These are phyloP conservation scores for Condylostylus longicornis DNA, from an alignment of 1,140 invertebrate genomes.

Conservation along the genomic window DNA sequence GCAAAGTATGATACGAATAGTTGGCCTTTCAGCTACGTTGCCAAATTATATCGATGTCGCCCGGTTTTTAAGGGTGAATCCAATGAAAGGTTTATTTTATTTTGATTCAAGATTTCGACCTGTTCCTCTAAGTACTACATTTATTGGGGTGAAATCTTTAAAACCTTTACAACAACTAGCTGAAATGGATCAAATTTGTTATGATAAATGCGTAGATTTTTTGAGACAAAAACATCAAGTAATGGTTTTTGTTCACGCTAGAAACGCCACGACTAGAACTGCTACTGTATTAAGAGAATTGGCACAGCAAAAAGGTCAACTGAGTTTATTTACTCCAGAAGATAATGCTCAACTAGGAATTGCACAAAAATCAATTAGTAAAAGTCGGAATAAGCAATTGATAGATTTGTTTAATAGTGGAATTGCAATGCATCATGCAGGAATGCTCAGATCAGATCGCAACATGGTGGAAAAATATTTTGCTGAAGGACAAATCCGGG, in stretches of 20 bases:
- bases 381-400: slow-evolving; percentile 60
- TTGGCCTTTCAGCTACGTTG: slow-evolving; percentile 94
- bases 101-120: slow-evolving; percentile 94
- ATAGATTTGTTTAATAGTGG: slow-evolving; percentile 72
- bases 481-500: slow-evolving; percentile 74
- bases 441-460: slow-evolving; percentile 37
- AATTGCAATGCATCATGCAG: slow-evolving; percentile 93
- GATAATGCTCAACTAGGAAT: slow-evolving; percentile 41
- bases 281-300: slow-evolving; percentile 65
- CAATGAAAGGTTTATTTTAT: slow-evolving; percentile 83
- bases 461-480: slow-evolving; percentile 82
- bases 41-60: slow-evolving; percentile 98
- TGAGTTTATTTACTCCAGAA: slow-evolving; percentile 52
- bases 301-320: slow-evolving; percentile 55
- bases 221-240: slow-evolving; percentile 86
- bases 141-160: slow-evolving; percentile 76
- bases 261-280: slow-evolving; percentile 85
- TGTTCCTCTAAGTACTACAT: slow-evolving; percentile 84
- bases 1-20: slow-evolving; percentile 93
- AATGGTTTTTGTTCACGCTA: slow-evolving; percentile 97
- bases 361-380: slow-evolving; percentile 47
- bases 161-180: slow-evolving; percentile 61
- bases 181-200: slow-evolving; percentile 88
- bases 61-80: slow-evolving; percentile 85
- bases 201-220: slow-evolving; percentile 80